phyloP scores from a whole-genome alignment of 2,797 vertebrate species.

The Macrochelys suwanniensis region DNA sequence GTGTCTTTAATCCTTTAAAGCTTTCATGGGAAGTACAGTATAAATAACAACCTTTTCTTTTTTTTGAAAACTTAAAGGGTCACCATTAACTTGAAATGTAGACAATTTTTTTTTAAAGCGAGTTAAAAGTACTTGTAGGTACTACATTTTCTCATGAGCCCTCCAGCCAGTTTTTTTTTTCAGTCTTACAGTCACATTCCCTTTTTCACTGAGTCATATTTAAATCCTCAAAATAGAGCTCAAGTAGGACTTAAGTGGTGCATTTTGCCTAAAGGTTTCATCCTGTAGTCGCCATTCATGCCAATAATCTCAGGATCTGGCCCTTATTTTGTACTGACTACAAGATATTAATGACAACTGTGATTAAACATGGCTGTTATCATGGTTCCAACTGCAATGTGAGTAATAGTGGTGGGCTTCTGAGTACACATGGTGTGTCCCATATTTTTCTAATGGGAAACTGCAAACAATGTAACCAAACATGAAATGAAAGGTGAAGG shows the following conservation, averaged over 20 bases:
- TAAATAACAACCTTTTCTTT: neutral
- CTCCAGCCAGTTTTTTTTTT: neutral
- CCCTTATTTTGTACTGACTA: neutral
- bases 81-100: neutral
- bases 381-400: neutral
- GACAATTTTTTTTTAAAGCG: neutral
- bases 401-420: neutral
- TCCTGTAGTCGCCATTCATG: too few relatives aligned
- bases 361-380: neutral
- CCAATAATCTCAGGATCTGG: too few relatives aligned
- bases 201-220: neutral
- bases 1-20: neutral
- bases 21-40: neutral
- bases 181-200: neutral
- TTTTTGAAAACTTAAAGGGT: neutral
- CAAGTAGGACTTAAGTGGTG: neutral
- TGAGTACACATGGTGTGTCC: neutral
- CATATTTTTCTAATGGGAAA: constrained; percentile 45
- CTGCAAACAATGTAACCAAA: constrained; percentile 31
- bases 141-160: neutral
- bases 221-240: neutral
- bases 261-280: too few relatives aligned
- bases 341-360: neutral
- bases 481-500: constrained; percentile 37
- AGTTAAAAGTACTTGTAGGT: neutral